Evolutionary conservation across 1,140 invertebrate genomes (phyloP).

Genomic region (Drosophila bifasciata): DNA sequence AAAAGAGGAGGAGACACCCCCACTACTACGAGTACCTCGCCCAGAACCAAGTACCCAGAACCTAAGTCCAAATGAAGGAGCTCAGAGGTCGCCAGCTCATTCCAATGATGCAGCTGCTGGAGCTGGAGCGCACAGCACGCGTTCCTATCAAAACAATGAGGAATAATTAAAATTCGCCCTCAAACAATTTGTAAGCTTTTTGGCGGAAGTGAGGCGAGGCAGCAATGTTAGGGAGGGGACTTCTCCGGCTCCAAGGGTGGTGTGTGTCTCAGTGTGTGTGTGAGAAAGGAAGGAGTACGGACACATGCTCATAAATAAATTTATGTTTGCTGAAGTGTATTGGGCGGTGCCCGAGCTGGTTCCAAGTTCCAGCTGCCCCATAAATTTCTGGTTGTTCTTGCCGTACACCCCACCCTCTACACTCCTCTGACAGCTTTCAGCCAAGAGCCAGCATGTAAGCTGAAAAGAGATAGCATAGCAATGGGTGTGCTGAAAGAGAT

Average conservation of each 20-base stretch:
- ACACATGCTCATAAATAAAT: conserved; percentile 81
- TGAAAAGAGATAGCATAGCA: conserved; percentile 5
- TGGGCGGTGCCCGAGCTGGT: conserved; percentile 56
- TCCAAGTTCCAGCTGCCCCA: conserved; percentile 45
- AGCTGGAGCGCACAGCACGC: conserved; percentile 26
- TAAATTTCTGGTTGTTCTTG: conserved; percentile 59
- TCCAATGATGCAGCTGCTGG: too few species aligned
- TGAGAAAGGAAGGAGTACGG: conserved; percentile 24
- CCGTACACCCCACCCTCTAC: conserved; percentile 5
- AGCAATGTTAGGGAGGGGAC: conserved; percentile 14
- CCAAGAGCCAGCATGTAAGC: conserved; percentile 12
- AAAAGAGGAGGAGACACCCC: too few species aligned
- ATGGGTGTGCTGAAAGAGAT: conserved; percentile 3
- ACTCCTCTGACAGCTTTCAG: conserved; percentile 33
- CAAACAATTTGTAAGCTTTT: conserved; percentile 76
- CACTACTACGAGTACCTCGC: too few species aligned
- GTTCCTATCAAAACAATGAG: conserved; percentile 78
- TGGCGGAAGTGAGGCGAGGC: conserved; percentile 52
- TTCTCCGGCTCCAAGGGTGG: neutral
- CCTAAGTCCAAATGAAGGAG: too few species aligned
- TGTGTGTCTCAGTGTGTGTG: neutral
- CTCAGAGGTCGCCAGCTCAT: too few species aligned
- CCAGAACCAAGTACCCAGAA: too few species aligned
- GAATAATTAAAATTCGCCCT: conserved; percentile 81
- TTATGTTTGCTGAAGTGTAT: conserved; percentile 75